These are phyloP conservation scores for Malurus alboscapulatus DNA, from an alignment of 2,113 vertebrate species.

Conservation along the genomic window DNA sequence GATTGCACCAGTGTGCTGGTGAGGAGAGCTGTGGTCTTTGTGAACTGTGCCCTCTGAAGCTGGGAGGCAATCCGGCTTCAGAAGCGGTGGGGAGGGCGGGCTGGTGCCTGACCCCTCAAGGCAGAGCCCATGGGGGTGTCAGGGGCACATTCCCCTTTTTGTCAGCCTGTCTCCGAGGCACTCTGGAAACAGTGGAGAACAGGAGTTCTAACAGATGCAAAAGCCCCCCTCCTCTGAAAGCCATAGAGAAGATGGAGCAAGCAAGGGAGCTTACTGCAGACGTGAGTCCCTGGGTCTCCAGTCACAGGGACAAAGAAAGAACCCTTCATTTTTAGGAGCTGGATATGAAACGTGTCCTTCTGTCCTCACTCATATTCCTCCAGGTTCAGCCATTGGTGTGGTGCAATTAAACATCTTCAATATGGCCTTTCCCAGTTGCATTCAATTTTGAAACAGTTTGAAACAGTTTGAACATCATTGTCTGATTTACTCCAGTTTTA, in stretches of 20 bases:
- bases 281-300: accelerated
- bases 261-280: neutral
- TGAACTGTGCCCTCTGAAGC: accelerated
- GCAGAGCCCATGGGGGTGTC: accelerated
- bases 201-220: neutral
- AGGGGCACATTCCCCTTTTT: neutral
- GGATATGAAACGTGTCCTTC: neutral
- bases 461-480: neutral
- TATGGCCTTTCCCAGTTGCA: accelerated
- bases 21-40: accelerated
- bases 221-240: neutral
- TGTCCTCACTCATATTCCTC: neutral
- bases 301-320: neutral
- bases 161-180: neutral
- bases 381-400: accelerated
- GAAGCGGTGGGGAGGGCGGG: accelerated
- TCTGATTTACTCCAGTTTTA: neutral
- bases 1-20: accelerated
- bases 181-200: accelerated
- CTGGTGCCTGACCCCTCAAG: neutral
- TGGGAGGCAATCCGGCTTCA: neutral
- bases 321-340: neutral
- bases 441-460: neutral
- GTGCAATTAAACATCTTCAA: neutral
- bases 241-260: neutral